Evolutionary conservation across 2,797 vertebrate genomes (phyloP), one percentile per base, ranked within the genome.

Genomic region (Tamandua tetradactyla): DNA sequence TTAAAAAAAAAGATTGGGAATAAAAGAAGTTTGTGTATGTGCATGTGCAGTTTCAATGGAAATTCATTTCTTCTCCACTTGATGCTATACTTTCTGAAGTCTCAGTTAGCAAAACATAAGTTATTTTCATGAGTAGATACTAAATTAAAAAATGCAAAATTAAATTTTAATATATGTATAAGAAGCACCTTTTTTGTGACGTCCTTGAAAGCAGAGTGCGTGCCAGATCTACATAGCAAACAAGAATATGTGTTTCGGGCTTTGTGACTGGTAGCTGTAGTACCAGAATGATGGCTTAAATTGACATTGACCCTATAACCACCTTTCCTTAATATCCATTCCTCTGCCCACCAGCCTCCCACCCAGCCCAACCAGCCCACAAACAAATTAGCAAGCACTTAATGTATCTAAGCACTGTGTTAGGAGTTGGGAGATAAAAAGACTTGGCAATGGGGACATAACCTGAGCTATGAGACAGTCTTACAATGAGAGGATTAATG

Each of bases 1-100:
- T n/a, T n/a, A n/a, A n/a, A n/a, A n/a, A n/a, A n/a, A n/a, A 13
- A 44, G 42, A 44, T 44, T 55, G 52, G 17, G 2, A 91, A 75
- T 85, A 90, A 78, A 89, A 15, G 6, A 85, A 75, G 18, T 68
- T 3, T 90, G 35, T 57, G 57, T 82, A 5, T 64, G 7, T 75
- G 49, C 27, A 22, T 30, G 25, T 74, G 79, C 40, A n/a, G 17
- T 14, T 10, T 42, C 59, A 75, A 0, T 59, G 27, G 89, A 87
- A 89, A 94, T 69, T 80, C 22, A 35, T 71, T 69, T 87, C 44
- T 76, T 92, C 66, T 87, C n/a, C 87, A 0, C 80, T 47, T 87
- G 55, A 94, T 71, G 32, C 57, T 85, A 94, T 95, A n/a, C 25
- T 89, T 25, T 92, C 20, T 74, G 49, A 90, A 88, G 94, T 80